phyloP scores from a whole-genome alignment of 2,888 invertebrate species.

The Polymixis lichenea region DNA sequence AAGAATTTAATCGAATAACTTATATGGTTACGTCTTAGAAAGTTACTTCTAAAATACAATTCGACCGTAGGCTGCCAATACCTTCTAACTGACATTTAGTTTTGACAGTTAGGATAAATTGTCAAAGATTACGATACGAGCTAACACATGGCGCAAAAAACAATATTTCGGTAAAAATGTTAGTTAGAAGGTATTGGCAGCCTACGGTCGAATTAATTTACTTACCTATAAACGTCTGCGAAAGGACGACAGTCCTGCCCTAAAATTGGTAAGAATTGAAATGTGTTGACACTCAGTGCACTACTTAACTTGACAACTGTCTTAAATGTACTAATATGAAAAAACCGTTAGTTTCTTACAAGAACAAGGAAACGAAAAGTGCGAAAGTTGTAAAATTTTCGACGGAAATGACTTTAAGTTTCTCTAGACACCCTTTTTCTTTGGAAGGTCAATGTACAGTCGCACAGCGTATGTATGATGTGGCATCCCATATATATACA shows the following conservation, averaged over 20 bases:
- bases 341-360: slow-evolving; percentile 10
- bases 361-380: slow-evolving; percentile 2
- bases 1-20: slow-evolving; percentile 66
- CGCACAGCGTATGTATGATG: background rate
- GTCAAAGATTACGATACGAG: no score
- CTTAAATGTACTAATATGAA: background rate
- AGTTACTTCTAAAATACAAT: slow-evolving; percentile 10
- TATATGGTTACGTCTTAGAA: slow-evolving; percentile 41
- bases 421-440: background rate
- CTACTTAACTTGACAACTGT: background rate
- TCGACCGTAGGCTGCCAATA: no score
- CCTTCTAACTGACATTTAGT: no score
- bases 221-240: background rate
- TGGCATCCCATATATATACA: no score
- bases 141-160: no score
- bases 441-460: background rate
- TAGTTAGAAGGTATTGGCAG: no score
- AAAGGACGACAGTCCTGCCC: background rate
- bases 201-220: no score
- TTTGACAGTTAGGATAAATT: no score
- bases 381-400: slow-evolving; percentile 13
- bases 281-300: background rate
- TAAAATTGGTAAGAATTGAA: background rate
- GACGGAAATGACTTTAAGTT: slow-evolving; percentile 31
- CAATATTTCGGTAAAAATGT: no score